Percentiles rank a stretch among this genome's conserved stretches.
Conservation (phyloP, 2,797 vertebrate genomes). For the Emys orbicularis region DNA sequence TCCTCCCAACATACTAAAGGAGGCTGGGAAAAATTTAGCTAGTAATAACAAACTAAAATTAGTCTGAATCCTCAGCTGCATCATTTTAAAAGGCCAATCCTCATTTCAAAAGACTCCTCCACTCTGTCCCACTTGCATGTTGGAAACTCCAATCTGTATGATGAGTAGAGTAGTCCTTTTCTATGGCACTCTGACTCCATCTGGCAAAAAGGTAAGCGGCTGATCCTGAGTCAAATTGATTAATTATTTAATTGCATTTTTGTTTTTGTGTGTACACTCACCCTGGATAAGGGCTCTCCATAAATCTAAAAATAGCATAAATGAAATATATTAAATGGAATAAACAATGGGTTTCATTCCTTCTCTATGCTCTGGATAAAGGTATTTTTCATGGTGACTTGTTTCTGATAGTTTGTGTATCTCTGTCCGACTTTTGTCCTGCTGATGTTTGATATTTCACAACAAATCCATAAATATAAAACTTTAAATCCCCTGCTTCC, state of each 20-base stretch:
- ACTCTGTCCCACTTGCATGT: background rate
- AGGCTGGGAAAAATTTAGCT: background rate
- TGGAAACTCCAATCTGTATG: background rate
- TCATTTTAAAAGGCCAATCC: background rate
- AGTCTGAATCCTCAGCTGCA: background rate
- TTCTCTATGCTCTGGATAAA: background rate
- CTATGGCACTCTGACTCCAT: background rate
- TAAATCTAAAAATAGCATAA: background rate
- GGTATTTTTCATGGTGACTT: background rate
- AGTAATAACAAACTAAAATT: background rate
- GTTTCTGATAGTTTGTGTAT: background rate
- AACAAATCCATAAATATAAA: background rate
- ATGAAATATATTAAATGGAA: background rate
- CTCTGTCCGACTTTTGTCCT: background rate
- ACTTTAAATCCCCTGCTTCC: background rate
- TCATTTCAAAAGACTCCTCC: background rate
- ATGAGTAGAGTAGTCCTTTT: background rate
- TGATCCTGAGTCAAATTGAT: background rate
- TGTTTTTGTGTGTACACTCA: background rate
- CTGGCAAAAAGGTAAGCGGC: background rate
- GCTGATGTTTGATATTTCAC: background rate
- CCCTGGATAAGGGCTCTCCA: too few species aligned
- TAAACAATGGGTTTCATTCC: background rate
- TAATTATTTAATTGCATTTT: background rate
- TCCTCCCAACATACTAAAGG: too few species aligned